Conservation (phyloP, 2,888 invertebrate species). For the Anaspis maculata region DNA sequence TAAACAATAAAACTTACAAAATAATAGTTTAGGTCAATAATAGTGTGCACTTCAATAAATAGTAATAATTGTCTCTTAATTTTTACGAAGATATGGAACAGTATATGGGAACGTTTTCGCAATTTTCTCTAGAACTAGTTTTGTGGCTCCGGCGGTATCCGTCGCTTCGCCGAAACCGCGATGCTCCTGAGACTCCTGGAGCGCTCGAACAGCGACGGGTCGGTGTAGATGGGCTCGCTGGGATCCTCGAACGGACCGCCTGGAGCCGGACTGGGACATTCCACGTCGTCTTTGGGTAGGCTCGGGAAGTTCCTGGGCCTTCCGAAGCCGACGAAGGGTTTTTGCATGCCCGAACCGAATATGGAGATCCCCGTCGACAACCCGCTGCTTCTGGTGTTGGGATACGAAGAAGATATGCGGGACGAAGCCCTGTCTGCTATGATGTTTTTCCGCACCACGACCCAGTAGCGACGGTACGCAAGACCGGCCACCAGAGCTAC, state of each 20-base stretch:
- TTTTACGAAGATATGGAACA: too few relatives aligned
- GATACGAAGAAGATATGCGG: slow-evolving; percentile 37
- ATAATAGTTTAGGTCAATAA: too few relatives aligned
- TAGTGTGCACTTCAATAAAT: too few relatives aligned
- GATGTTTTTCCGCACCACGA: slow-evolving; percentile 65
- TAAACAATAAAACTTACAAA: too few relatives aligned
- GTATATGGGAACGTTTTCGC: too few relatives aligned
- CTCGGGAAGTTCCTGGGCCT: slow-evolving; percentile 32
- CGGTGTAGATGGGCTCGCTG: slow-evolving; percentile 88
- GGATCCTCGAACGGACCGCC: slow-evolving; percentile 67
- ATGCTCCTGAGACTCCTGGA: slow-evolving; percentile 64
- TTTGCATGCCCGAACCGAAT: slow-evolving; percentile 60
- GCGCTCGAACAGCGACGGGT: slow-evolving; percentile 83
- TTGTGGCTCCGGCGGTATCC: slow-evolving; percentile 20
- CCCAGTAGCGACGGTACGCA: slow-evolving; percentile 72
- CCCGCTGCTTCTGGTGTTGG: slow-evolving; percentile 39
- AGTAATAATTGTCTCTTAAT: too few relatives aligned
- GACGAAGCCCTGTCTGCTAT: slow-evolving; percentile 46
- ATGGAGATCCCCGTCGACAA: slow-evolving; percentile 53
- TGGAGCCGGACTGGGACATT: slow-evolving; percentile 31
- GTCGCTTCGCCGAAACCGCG: slow-evolving; percentile 44
- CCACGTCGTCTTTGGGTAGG: slow-evolving; percentile 31
- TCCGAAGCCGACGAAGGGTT: slow-evolving; percentile 44
- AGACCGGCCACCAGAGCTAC: slow-evolving; percentile 65
- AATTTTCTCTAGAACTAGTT: too few relatives aligned